A percentile compares a stretch with the other conserved stretches of the same genome.
These are phyloP conservation scores for Cataglyphis albicans DNA, from an alignment of 2,888 invertebrate genomes.

Conservation along the genomic window DNA sequence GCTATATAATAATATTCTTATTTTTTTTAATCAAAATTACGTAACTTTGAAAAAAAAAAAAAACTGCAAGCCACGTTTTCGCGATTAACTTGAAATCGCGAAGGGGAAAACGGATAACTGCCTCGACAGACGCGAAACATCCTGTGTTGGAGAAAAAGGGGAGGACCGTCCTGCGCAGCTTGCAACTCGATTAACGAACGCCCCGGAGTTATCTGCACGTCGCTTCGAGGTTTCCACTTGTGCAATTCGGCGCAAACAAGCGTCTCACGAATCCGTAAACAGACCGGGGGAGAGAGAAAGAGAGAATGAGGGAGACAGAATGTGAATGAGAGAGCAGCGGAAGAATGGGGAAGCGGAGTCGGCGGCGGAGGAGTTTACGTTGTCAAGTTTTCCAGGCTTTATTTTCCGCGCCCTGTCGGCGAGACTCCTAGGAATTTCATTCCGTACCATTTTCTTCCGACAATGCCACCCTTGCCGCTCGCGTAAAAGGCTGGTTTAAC, in stretches of 20 bases:
- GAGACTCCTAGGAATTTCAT: conserved; percentile 49
- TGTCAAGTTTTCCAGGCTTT: conserved; percentile 57
- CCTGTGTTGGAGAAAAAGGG: conserved; percentile 46
- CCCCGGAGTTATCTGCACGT: conserved; percentile 67
- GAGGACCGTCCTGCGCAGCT: conserved; percentile 41
- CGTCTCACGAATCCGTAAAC: conserved; percentile 67
- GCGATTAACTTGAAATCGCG: conserved; percentile 19
- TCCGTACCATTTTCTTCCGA: conserved; percentile 54
- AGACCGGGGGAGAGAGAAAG: conserved; percentile 50
- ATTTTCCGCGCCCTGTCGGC: conserved; percentile 47
- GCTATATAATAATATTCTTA: not conserved
- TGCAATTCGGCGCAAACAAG: conserved; percentile 69
- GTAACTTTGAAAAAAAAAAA: conserved; percentile 14
- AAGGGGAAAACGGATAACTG: not conserved
- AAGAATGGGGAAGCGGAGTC: conserved; percentile 10
- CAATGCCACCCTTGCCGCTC: conserved; percentile 43
- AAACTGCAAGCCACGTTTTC: not conserved
- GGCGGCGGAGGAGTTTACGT: conserved; percentile 44
- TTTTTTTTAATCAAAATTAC: not conserved
- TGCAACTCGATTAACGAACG: conserved; percentile 47
- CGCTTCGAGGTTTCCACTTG: conserved; percentile 59
- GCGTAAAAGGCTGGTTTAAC: conserved; percentile 54
- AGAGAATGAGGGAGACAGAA: not conserved
- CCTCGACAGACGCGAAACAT: not conserved
- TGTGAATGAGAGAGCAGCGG: conserved; percentile 9